Conservation (phyloP, 2,888 invertebrate species). For the Mesorhabditis spiculigera region DNA sequence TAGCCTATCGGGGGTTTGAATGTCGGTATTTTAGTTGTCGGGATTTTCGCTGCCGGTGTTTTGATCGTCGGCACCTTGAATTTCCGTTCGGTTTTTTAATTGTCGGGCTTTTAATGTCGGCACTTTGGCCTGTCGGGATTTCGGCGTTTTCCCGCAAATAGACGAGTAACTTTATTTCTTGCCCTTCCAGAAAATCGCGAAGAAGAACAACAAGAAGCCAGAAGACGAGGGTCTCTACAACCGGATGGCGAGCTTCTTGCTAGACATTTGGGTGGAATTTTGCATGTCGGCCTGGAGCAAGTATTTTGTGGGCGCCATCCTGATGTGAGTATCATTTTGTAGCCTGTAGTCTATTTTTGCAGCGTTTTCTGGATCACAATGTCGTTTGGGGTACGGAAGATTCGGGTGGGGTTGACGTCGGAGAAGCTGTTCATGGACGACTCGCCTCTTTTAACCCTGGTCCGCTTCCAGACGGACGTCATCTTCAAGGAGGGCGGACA, state of each 20-base stretch:
- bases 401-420: conserved; percentile 51
- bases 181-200: neutral
- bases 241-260: conserved; percentile 16
- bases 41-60: no score
- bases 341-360: neutral
- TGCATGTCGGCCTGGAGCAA: conserved; percentile 46
- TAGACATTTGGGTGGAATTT: conserved; percentile 53
- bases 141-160: no score
- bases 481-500: conserved; percentile 58
- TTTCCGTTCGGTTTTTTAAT: no score
- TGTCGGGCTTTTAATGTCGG: no score
- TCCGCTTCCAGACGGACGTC: conserved; percentile 55
- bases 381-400: conserved; percentile 49
- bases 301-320: conserved; percentile 26
- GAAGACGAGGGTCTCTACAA: neutral
- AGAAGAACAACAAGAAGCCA: no score
- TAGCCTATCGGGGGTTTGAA: no score
- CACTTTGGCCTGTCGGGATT: no score
- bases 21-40: no score
- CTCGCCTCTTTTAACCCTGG: conserved; percentile 55
- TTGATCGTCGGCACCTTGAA: no score
- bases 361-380: conserved; percentile 49
- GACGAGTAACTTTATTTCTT: no score
- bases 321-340: conserved; percentile 1
- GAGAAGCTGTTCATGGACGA: conserved; percentile 58